These are phyloP conservation scores for Mirounga angustirostris DNA, from an alignment of 2,113 vertebrate genomes.

Conservation along the genomic window DNA sequence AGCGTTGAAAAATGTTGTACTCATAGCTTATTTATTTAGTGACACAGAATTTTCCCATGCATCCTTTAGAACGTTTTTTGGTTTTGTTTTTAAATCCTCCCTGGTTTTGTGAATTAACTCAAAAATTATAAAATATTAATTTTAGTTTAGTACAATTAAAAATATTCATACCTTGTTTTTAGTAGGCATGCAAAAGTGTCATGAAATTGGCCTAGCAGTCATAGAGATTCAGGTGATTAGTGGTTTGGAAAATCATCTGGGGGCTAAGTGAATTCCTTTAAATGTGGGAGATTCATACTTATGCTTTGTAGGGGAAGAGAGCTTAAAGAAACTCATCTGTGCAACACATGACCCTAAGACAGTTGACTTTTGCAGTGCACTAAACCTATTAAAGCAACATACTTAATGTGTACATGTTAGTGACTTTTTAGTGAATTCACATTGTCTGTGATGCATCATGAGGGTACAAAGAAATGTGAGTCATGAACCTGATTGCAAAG, in stretches of 20 bases:
- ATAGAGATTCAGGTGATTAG: background rate
- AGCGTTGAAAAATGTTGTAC: background rate
- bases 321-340: slow-evolving; percentile 26
- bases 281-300: background rate
- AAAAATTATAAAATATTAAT: slow-evolving; percentile 11
- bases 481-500: background rate
- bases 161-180: slow-evolving; percentile 11
- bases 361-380: background rate
- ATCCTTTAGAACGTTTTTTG: background rate
- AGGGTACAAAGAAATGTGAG: background rate
- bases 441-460: background rate
- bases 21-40: background rate
- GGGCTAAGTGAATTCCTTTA: background rate
- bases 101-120: slow-evolving; percentile 6
- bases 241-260: slow-evolving; percentile 8
- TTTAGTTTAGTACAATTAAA: slow-evolving; percentile 38
- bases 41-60: background rate
- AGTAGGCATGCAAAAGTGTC: background rate
- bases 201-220: background rate
- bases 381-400: background rate
- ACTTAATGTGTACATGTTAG: background rate
- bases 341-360: background rate
- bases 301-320: background rate
- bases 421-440: background rate
- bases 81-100: background rate